Conservation (phyloP, 2,113 vertebrate species). For the Microtus oregoni region DNA sequence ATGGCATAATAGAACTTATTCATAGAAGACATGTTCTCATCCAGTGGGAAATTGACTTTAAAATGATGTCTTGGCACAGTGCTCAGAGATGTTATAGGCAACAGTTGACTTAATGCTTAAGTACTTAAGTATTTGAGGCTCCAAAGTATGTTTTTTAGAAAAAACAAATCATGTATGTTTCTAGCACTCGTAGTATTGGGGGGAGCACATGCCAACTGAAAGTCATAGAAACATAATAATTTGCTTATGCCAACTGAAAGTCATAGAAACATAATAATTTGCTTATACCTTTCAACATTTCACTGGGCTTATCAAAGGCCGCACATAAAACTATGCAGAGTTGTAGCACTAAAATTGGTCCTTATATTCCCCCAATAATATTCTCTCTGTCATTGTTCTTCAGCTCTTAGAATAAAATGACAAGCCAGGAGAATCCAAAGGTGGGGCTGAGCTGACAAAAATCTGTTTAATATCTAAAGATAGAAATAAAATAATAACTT, state of each 20-base stretch:
- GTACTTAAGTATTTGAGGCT: slow-evolving; percentile 73
- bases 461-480: slow-evolving; percentile 76
- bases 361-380: slow-evolving; percentile 25
- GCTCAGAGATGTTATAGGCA: slow-evolving; percentile 68
- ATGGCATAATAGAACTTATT: slow-evolving; percentile 78
- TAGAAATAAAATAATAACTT: slow-evolving; percentile 75
- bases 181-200: slow-evolving; percentile 11
- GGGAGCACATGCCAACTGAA: slow-evolving; percentile 68
- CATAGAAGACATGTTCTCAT: slow-evolving; percentile 66
- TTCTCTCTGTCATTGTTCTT: slow-evolving; percentile 33
- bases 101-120: slow-evolving; percentile 66
- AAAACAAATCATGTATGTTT: slow-evolving; percentile 32
- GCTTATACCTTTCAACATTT: slow-evolving; percentile 67
- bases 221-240: slow-evolving; percentile 57
- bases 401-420: slow-evolving; percentile 56
- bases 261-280: slow-evolving; percentile 54
- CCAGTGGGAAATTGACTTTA: slow-evolving; percentile 73
- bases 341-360: slow-evolving; percentile 26
- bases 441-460: slow-evolving; percentile 68
- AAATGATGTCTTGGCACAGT: slow-evolving; percentile 76
- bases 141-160: slow-evolving; percentile 74
- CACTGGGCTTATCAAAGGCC: slow-evolving; percentile 67
- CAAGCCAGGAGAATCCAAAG: slow-evolving; percentile 78
- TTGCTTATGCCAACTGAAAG: slow-evolving; percentile 74
- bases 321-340: slow-evolving; percentile 64